Percentiles rank a stretch among this genome's conserved stretches.
These are phyloP conservation scores for Cephus pygmeus DNA, from an alignment of 2,888 invertebrate species.

Conservation along the genomic window DNA sequence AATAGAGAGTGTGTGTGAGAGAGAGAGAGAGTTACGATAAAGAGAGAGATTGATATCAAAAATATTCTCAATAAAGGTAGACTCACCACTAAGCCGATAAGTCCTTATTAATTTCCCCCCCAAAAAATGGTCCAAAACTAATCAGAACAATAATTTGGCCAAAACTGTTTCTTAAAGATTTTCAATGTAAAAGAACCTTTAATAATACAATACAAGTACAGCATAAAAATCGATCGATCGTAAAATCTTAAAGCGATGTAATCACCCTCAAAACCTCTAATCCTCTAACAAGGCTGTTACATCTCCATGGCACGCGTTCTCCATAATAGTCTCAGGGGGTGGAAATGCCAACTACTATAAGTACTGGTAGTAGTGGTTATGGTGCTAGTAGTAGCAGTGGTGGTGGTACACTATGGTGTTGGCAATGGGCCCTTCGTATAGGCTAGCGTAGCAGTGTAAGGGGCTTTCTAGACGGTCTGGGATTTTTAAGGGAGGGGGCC, in stretches of 20 bases:
- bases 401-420: background rate
- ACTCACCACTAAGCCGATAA: slow-evolving; percentile 16
- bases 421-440: background rate
- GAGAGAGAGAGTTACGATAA: background rate
- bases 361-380: background rate
- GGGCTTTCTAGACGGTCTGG: background rate
- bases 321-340: slow-evolving; percentile 22
- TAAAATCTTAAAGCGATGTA: slow-evolving; percentile 50
- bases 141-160: background rate
- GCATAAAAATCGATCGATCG: background rate
- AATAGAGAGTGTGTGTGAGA: background rate
- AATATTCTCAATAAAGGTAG: slow-evolving; percentile 18
- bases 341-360: background rate
- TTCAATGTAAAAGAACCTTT: background rate
- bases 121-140: background rate
- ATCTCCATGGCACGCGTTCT: slow-evolving; percentile 56
- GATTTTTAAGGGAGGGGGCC: background rate
- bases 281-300: slow-evolving; percentile 55
- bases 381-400: background rate
- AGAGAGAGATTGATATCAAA: slow-evolving; percentile 8
- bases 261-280: slow-evolving; percentile 63
- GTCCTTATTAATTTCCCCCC: slow-evolving; percentile 20
- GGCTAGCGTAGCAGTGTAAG: background rate
- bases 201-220: background rate
- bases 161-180: background rate